Conservation (phyloP, 1,140 invertebrate genomes). For the Zaprionus vittiger region DNA sequence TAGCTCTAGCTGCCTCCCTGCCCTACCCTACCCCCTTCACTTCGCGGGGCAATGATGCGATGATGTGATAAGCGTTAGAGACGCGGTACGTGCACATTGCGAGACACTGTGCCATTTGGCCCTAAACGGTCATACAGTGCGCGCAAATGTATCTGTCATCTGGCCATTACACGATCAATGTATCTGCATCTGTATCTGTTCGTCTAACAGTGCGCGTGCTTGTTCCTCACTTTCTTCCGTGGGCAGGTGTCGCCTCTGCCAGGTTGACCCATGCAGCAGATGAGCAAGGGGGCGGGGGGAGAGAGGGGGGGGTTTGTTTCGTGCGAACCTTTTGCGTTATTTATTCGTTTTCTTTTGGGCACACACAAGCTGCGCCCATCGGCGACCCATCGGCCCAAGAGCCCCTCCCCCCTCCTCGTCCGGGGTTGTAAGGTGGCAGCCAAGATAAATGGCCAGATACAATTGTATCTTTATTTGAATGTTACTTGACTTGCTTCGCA, state of each 20-base stretch:
- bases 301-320: slow-evolving; percentile 28
- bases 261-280: slow-evolving; percentile 53
- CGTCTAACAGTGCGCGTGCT: slow-evolving; percentile 30
- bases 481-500: slow-evolving; percentile 36
- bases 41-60: slow-evolving; percentile 1
- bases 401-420: no score
- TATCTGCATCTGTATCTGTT: slow-evolving; percentile 5
- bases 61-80: slow-evolving; percentile 43
- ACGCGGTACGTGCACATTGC: slow-evolving; percentile 31
- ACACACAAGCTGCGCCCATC: slow-evolving; percentile 39
- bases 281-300: not conserved
- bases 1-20: not conserved
- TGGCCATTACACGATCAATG: slow-evolving; percentile 3
- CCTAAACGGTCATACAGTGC: slow-evolving; percentile 60
- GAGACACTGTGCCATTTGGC: slow-evolving; percentile 55
- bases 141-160: slow-evolving; percentile 35
- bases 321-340: slow-evolving; percentile 58
- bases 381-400: slow-evolving; percentile 7
- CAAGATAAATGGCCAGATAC: slow-evolving; percentile 73
- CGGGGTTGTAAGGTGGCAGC: not conserved
- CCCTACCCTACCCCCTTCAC: not conserved
- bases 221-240: slow-evolving; percentile 46
- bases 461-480: slow-evolving; percentile 71
- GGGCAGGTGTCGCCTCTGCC: slow-evolving; percentile 27
- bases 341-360: slow-evolving; percentile 30